A percentile compares a stretch with the other conserved stretches of the same genome.
phyloP scores from a whole-genome alignment of 2,113 vertebrate genomes.

The Oostethus manadensis region DNA sequence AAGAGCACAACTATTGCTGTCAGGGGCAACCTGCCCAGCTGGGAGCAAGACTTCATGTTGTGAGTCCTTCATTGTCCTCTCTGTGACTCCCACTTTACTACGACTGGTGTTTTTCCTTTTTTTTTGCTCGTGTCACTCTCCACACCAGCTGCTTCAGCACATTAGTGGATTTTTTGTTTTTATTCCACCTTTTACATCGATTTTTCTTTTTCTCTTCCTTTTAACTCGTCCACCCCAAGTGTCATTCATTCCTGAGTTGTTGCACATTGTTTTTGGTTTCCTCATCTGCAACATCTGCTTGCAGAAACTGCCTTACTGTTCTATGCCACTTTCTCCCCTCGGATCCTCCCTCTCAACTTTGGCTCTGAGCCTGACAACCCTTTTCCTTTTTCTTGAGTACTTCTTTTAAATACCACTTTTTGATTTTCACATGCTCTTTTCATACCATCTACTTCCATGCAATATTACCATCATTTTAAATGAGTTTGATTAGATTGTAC shows the following conservation, averaged over 20 bases:
- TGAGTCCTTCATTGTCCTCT: constrained; percentile 72
- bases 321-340: constrained; percentile 22
- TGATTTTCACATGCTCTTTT: constrained; percentile 44
- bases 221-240: constrained; percentile 27
- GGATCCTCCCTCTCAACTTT: constrained; percentile 34
- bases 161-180: constrained; percentile 10
- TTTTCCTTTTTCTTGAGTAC: constrained; percentile 25
- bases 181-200: constrained; percentile 11
- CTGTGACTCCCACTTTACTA: neutral
- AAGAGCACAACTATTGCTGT: constrained; percentile 97
- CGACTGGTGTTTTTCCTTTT: constrained; percentile 5
- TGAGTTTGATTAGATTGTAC: constrained; percentile 19
- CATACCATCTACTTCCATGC: constrained; percentile 5
- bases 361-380: constrained; percentile 30
- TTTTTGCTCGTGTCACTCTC: constrained; percentile 15
- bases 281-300: constrained; percentile 12
- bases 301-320: constrained; percentile 25
- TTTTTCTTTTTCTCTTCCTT: constrained; percentile 16
- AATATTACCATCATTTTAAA: constrained; percentile 8
- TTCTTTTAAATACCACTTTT: constrained; percentile 32
- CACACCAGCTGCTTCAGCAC: constrained; percentile 21
- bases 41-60: constrained; percentile 99
- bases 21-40: constrained; percentile 88
- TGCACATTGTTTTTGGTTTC: constrained; percentile 31
- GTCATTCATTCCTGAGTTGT: constrained; percentile 37